Percentiles rank a stretch among this genome's conserved stretches.
Evolutionary conservation across 30 jellyfish, hydroid and myxozoan genomes (phyloP).

Genomic region (Turritopsis dohrnii): DNA sequence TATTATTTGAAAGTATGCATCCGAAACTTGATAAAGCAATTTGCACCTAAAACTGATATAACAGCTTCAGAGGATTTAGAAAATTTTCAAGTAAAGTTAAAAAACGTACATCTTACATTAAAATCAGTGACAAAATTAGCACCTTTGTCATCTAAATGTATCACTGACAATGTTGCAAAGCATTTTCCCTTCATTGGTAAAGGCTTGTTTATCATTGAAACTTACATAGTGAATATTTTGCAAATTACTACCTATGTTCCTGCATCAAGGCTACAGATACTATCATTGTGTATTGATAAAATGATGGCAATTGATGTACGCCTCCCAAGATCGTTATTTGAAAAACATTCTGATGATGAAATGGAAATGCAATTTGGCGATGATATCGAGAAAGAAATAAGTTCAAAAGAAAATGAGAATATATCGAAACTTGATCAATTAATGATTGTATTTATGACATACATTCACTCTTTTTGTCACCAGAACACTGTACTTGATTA

Average conservation of each 20-base stretch:
- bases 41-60: not conserved
- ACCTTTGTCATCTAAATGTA: not conserved
- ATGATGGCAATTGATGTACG: conserved; percentile 9
- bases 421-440: conserved; percentile 7
- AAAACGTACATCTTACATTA: not conserved
- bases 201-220: conserved; percentile 5
- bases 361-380: conserved; percentile 1
- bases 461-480: not conserved
- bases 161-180: not conserved
- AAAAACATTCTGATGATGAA: not conserved
- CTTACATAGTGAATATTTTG: conserved; percentile 6
- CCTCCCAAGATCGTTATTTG: not conserved
- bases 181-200: conserved; percentile 16
- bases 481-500: not conserved
- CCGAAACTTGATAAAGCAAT: not conserved
- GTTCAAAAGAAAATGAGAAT: not conserved
- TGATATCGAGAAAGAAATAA: not conserved
- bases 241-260: conserved; percentile 1
- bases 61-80: not conserved
- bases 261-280: not conserved
- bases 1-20: conserved; percentile 3
- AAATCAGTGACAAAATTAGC: not conserved
- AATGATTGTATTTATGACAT: conserved; percentile 1
- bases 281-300: conserved; percentile 9
- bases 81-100: not conserved